Evolutionary conservation across 2,888 invertebrate species (phyloP), one percentile per base, ranked within the genome.

Genomic region (Acleris holmiana): DNA sequence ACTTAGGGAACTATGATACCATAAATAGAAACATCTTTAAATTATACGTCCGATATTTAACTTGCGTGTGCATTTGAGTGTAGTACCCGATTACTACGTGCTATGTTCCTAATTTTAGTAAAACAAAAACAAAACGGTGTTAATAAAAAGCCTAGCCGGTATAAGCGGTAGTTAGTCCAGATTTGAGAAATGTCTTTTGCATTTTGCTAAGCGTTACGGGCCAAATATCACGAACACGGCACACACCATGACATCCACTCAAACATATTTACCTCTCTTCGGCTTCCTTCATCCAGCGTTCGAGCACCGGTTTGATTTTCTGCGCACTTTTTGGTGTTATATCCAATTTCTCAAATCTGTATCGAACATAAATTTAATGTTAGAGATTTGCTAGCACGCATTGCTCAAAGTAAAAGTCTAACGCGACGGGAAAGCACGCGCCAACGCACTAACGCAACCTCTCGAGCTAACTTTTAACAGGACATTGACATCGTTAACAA

Each of bases 261-360:
- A 88, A 86, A 88, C 87, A 78, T 91, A 92, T 81, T 93, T 91
- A 98, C 96, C 98, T 97, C 94, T 98, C 98, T 94, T 99, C 99
- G 61, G 99, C 99, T 93, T 99, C 99, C 91, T 97, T 97, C 98
- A 99, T 99, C 99, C 99, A 99, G 91, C 97, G 95, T 93, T 99
- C 99, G 85, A 99, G 95, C 78, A 99, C 99, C 76, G 99, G 99
- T 93, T 99, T 99, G 88, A 99, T 99, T 95, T 99, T 99, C 94
- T 98, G 98, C 82, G 99, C 99, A 94, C 99, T 99, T 94, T 99
- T 99, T 86, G 99, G 99, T 83, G 99, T 99, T 83, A 99, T 99
- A 94, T 99, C 99, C 93, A 99, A 94, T 94, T 99, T 99, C 94
- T 99, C 99, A 95, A 99, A 99, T 96, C 98, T 98, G 93, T 85